Evolutionary conservation across 2,888 invertebrate genomes (phyloP).

Genomic region (Lottia gigantea): DNA sequence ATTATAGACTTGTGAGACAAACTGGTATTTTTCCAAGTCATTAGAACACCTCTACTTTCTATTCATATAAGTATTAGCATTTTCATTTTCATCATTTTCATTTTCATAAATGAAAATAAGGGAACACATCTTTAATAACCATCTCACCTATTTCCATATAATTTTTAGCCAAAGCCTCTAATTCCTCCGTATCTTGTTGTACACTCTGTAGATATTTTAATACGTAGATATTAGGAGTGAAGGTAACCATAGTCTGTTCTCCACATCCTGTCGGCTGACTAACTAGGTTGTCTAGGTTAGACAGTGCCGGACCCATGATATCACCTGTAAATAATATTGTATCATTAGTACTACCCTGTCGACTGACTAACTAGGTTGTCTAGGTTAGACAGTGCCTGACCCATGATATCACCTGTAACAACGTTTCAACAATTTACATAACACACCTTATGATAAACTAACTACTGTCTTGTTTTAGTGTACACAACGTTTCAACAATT

Average conservation of each 20-base stretch:
- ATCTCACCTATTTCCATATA: conserved; percentile 73
- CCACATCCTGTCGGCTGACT: conserved; percentile 82
- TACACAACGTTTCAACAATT: background rate
- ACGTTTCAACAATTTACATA: background rate
- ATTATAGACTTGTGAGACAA: no score
- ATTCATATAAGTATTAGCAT: no score
- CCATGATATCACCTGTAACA: conserved; percentile 52
- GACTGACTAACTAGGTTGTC: conserved; percentile 78
- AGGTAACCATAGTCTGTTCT: conserved; percentile 83
- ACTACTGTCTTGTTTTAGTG: background rate
- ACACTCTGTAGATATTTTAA: conserved; percentile 74
- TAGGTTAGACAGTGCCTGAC: conserved; percentile 69
- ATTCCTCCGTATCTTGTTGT: conserved; percentile 71
- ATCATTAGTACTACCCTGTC: no score
- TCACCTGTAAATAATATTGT: conserved; percentile 57
- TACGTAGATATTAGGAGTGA: conserved; percentile 80
- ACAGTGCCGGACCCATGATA: conserved; percentile 67
- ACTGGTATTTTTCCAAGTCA: no score
- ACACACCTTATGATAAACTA: no score
- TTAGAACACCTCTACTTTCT: no score
- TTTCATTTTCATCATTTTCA: no score
- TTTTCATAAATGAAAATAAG: no score
- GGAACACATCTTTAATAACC: background rate
- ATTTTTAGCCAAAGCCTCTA: conserved; percentile 72
- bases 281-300: conserved; percentile 75